These are phyloP conservation scores for Scortum barcoo DNA, from an alignment of 2,113 vertebrate genomes.

Conservation along the genomic window DNA sequence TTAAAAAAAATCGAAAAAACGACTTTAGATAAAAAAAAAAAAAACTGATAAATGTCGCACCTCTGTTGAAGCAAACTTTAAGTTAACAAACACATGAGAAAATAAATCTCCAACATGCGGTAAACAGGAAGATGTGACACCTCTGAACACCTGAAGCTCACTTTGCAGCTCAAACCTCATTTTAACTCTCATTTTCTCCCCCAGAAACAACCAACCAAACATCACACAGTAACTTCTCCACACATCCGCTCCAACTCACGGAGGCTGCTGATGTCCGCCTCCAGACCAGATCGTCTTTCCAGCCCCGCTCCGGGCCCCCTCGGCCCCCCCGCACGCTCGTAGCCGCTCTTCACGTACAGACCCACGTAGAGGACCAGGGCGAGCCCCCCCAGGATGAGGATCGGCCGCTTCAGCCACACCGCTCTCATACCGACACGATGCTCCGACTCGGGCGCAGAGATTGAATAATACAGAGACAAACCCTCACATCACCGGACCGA, in stretches of 20 bases:
- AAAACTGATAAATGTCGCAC: neutral
- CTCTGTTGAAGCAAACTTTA: neutral
- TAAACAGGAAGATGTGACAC: neutral
- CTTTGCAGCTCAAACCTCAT: too few species aligned
- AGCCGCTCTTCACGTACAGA: neutral
- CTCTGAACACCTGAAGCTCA: too few species aligned
- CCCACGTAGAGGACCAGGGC: neutral
- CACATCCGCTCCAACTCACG: conserved; percentile 47
- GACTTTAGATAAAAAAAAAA: too few species aligned
- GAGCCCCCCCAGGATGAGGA: accelerated
- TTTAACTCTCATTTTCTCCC: too few species aligned
- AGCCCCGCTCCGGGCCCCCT: too few species aligned
- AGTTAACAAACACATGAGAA: neutral
- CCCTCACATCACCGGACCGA: too few species aligned
- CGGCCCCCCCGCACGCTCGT: accelerated
- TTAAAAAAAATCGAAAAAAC: neutral
- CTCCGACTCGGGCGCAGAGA: too few species aligned
- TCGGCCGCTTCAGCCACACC: neutral
- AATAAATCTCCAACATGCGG: neutral
- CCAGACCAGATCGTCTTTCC: too few species aligned
- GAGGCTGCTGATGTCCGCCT: conserved; percentile 22
- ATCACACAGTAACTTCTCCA: too few species aligned
- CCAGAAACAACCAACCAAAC: neutral
- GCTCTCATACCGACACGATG: conserved; percentile 28
- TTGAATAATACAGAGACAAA: too few species aligned